Evolutionary conservation across 92 coral and sea anemone species (phyloP).

Genomic region (Metridium senile): DNA sequence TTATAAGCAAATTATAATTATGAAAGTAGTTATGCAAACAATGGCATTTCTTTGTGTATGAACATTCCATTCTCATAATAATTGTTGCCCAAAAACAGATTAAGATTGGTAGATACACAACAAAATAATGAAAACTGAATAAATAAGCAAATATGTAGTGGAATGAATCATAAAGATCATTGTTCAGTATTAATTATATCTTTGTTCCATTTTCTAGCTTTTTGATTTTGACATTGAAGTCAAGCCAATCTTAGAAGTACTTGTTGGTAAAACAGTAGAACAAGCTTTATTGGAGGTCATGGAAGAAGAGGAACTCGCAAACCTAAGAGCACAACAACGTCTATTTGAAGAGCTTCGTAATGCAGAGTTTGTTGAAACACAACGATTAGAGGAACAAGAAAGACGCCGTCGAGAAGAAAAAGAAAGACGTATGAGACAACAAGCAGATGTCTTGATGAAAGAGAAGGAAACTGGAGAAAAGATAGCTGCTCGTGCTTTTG

Average conservation of each 20-base stretch:
- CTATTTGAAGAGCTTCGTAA: slow-evolving; percentile 91
- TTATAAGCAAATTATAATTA: too few relatives aligned
- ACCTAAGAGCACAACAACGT: slow-evolving; percentile 95
- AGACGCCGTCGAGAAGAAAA: slow-evolving; percentile 97
- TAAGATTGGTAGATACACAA: too few relatives aligned
- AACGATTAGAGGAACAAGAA: slow-evolving; percentile 96
- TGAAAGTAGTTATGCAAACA: too few relatives aligned
- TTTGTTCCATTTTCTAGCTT: slow-evolving; percentile 40
- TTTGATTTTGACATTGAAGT: slow-evolving; percentile 96
- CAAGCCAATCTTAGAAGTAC: slow-evolving; percentile 93
- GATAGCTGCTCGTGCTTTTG: slow-evolving; percentile 98
- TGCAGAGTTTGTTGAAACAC: slow-evolving; percentile 98
- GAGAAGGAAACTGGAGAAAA: slow-evolving; percentile 97
- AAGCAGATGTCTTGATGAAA: slow-evolving; percentile 88
- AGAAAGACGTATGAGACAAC: slow-evolving; percentile 96
- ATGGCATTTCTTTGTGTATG: too few relatives aligned
- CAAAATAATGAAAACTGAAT: too few relatives aligned
- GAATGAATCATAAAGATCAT: too few relatives aligned
- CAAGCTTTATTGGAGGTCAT: slow-evolving; percentile 95
- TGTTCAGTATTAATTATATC: too few relatives aligned
- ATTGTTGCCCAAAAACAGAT: too few relatives aligned
- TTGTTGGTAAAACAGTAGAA: slow-evolving; percentile 96
- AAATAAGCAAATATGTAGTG: too few relatives aligned
- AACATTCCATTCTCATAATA: too few relatives aligned
- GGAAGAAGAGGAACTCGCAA: slow-evolving; percentile 97